phyloP scores from a whole-genome alignment of 2,113 vertebrate species.

The Urocolius indicus region DNA sequence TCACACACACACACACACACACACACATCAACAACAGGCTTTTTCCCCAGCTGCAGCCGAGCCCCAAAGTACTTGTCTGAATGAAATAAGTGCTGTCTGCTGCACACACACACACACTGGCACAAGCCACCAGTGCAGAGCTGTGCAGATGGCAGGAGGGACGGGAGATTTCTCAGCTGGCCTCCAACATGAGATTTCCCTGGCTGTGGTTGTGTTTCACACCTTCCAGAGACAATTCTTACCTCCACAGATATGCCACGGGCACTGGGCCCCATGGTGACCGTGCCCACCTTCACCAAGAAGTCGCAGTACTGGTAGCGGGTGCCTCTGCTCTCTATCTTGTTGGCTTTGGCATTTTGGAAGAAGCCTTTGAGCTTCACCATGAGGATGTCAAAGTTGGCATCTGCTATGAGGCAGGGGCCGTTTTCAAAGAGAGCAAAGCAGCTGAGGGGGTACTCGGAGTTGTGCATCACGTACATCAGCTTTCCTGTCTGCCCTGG shows the following conservation, averaged over 20 bases:
- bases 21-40: neutral
- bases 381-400: constrained; percentile 97
- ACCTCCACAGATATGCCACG: constrained; percentile 97
- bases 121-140: neutral
- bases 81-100: neutral
- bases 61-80: neutral
- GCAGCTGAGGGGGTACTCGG: constrained; percentile 94
- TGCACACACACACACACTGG: accelerated
- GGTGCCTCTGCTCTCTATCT: constrained; percentile 94
- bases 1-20: neutral
- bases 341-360: constrained; percentile 97
- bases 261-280: constrained; percentile 94
- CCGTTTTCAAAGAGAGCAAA: constrained; percentile 93
- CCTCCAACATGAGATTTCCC: neutral
- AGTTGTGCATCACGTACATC: constrained; percentile 98
- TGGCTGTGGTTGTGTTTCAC: accelerated
- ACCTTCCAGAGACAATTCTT: neutral
- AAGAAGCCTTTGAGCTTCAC: constrained; percentile 97
- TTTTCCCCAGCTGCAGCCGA: neutral
- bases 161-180: accelerated
- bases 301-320: constrained; percentile 97
- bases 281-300: constrained; percentile 92
- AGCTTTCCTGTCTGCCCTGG: constrained; percentile 93
- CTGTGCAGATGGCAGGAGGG: accelerated
- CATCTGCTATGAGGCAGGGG: constrained; percentile 90